phyloP scores from a whole-genome alignment of 2,113 vertebrate species.

The Oreochromis niloticus region DNA sequence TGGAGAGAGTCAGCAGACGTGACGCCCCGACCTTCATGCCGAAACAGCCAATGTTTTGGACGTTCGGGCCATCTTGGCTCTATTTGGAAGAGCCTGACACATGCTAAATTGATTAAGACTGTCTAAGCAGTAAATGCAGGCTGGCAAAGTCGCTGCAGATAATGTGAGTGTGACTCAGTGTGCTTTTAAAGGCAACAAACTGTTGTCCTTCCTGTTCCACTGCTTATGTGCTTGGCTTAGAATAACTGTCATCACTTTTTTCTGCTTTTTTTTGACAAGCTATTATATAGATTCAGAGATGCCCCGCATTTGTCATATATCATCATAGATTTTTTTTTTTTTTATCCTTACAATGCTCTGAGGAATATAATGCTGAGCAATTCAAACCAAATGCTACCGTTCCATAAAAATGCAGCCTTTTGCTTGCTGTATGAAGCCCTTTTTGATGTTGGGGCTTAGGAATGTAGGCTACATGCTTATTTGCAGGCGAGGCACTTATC shows the following conservation, averaged over 20 bases:
- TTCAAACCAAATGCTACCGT: neutral
- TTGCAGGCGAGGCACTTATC: constrained; percentile 36
- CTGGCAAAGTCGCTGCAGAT: constrained; percentile 39
- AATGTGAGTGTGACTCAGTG: constrained; percentile 20
- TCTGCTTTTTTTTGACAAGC: neutral
- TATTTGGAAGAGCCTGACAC: constrained; percentile 36
- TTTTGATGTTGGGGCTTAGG: constrained; percentile 47
- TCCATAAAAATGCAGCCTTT: neutral
- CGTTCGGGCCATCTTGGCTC: constrained; percentile 19
- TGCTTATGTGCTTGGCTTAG: neutral
- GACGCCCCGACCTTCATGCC: constrained; percentile 29
- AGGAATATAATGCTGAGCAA: neutral
- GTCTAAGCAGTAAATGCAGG: constrained; percentile 39
- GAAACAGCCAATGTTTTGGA: constrained; percentile 44
- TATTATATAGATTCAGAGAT: neutral
- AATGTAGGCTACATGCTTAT: constrained; percentile 60
- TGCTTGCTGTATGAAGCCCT: constrained; percentile 12
- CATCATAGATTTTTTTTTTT: neutral
- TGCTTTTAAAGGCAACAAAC: constrained; percentile 18
- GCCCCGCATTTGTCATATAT: neutral
- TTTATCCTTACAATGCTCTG: neutral
- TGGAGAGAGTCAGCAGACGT: constrained; percentile 6
- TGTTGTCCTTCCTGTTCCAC: neutral
- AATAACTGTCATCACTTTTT: neutral
- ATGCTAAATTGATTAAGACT: constrained; percentile 59